These are phyloP conservation scores for Triops cancriformis DNA, from an alignment of 1,140 invertebrate genomes.

Conservation along the genomic window DNA sequence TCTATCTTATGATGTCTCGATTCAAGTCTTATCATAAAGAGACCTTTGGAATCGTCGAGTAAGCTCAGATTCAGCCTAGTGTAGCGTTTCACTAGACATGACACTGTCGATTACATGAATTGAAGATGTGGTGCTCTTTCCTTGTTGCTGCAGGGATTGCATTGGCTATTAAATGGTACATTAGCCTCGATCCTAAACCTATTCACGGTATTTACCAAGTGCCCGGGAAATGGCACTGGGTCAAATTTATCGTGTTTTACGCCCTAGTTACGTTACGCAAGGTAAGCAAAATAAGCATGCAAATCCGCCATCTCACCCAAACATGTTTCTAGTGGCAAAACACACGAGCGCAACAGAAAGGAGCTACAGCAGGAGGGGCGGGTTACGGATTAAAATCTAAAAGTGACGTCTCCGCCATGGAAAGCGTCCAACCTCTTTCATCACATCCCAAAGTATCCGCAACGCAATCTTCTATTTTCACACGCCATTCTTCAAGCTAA, in stretches of 20 bases:
- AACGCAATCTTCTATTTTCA: background rate
- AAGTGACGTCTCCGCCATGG: slow-evolving; percentile 44
- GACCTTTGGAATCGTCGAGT: background rate
- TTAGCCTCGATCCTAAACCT: slow-evolving; percentile 38
- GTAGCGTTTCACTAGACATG: background rate
- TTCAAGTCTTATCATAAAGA: background rate
- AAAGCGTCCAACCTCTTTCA: slow-evolving; percentile 50
- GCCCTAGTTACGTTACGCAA: slow-evolving; percentile 47
- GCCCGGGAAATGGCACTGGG: slow-evolving; percentile 52
- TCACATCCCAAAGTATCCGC: slow-evolving; percentile 40
- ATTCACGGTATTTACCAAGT: slow-evolving; percentile 51
- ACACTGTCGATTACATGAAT: background rate
- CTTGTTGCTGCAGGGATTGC: slow-evolving; percentile 8
- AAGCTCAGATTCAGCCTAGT: background rate
- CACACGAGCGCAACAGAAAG: slow-evolving; percentile 25
- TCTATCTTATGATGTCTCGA: background rate
- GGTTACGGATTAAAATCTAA: slow-evolving; percentile 45
- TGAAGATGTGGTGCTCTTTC: slow-evolving; percentile 16
- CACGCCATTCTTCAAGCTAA: background rate
- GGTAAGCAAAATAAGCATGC: slow-evolving; percentile 36
- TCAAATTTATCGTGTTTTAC: slow-evolving; percentile 51
- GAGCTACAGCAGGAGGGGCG: slow-evolving; percentile 34
- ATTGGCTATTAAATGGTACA: slow-evolving; percentile 16
- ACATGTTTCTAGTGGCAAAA: slow-evolving; percentile 23
- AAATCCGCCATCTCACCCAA: background rate